Base-by-base conservation (phyloP, 2,113 vertebrate genomes). In the Atlantisia rogersi region DNA sequence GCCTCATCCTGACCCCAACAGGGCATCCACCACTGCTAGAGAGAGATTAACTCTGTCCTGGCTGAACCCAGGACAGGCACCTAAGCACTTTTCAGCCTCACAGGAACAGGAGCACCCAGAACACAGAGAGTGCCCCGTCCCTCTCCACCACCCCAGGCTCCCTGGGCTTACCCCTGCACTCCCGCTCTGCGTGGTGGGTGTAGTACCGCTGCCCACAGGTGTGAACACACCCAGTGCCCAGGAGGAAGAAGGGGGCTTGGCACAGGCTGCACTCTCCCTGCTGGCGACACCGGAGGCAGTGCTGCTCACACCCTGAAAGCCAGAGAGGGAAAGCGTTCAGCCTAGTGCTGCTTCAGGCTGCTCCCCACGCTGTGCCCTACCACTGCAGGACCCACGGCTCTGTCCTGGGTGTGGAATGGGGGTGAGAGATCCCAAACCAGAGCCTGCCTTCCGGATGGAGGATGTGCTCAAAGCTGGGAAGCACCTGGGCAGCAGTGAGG, bases 241-340 rank as follows among this genome's bases (percentile, higher is more conserved):
- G 79, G 56, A 98, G 94, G 81, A 98, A 97, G 48, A 99, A 98
- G 0, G 98, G 98, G 21, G 90, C 85, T 94, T 97, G 96, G 24
- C 99, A 99, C 12, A 50, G 98, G 70, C 84, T 97, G 50, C 99
- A 99, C 20, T 94, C 96, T 1, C 77, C 97, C 1, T 98, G 95
- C 22, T 95, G 98, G 12, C 17, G 92, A 83, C 99, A 99, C 81
- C 93, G 93, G 37, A 98, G 84, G 92, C 99, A 99, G 91, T 97
- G 97, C 3, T 97, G 97, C 4, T 98, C 98, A n/a, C 99, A 99
- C 48, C 94, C 99, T 99, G 79, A 16, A 88, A 97, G 53, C 85
- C n/a, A 93, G 5, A 77, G 24, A 28, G 0, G 29, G 20, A 31
- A 53, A 85, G 44, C 65, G 50, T 8, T 91, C 24, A 81, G 69